phyloP scores from a whole-genome alignment of 2,113 vertebrate species.

The Pristiophorus japonicus region DNA sequence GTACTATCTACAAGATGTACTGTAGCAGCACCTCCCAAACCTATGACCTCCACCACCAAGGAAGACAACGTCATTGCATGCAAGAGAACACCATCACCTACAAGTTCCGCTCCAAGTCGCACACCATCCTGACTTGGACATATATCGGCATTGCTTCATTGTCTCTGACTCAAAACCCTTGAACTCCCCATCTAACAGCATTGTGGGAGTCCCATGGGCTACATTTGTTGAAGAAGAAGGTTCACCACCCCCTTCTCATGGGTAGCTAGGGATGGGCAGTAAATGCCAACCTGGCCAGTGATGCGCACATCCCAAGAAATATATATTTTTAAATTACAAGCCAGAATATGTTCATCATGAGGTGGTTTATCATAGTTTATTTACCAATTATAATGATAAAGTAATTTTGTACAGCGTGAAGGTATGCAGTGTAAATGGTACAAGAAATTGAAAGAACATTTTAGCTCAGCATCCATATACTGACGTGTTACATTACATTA shows the following conservation, averaged over 20 bases:
- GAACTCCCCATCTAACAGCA: neutral
- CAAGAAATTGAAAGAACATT: neutral
- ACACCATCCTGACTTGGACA: neutral
- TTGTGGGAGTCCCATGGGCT: too few relatives aligned
- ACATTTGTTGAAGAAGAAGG: neutral
- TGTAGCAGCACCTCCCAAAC: neutral
- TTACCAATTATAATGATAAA: neutral
- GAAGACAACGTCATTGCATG: neutral
- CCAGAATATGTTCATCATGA: neutral
- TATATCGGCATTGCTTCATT: neutral
- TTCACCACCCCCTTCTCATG: neutral
- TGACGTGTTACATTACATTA: neutral
- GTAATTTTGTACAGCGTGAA: neutral
- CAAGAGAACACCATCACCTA: neutral
- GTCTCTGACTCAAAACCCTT: neutral
- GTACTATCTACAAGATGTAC: neutral
- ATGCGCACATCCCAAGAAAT: neutral
- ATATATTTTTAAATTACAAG: neutral
- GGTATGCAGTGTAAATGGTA: neutral
- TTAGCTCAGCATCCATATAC: neutral
- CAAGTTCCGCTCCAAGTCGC: neutral
- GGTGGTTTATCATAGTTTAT: neutral
- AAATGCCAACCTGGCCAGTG: neutral
- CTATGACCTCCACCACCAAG: neutral
- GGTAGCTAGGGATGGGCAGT: neutral